These are phyloP conservation scores for Diadophis punctatus DNA, from an alignment of 2,113 vertebrate species.

Conservation along the genomic window DNA sequence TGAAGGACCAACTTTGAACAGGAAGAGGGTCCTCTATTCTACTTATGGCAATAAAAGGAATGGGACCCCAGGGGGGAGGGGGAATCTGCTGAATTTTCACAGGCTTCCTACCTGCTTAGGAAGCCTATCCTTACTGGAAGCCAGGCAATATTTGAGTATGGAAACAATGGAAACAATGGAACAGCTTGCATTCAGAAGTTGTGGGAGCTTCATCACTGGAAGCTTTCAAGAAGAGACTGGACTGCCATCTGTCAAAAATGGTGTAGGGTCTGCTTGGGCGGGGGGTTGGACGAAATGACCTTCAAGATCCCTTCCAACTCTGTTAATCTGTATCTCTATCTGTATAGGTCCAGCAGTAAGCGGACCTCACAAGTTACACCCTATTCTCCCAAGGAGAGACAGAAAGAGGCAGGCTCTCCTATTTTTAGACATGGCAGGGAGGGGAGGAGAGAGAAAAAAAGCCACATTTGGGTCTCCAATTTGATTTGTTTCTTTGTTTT, in stretches of 20 bases:
- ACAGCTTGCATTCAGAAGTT: too few species aligned
- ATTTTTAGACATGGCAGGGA: background rate
- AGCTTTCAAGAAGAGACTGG: too few species aligned
- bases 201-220: too few species aligned
- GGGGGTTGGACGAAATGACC: too few species aligned
- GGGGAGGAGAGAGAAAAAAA: too few species aligned
- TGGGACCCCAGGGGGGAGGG: too few species aligned
- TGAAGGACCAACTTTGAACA: background rate
- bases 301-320: too few species aligned
- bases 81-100: background rate
- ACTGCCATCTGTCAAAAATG: too few species aligned
- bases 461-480: background rate
- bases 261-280: too few species aligned
- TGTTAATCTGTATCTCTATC: too few species aligned
- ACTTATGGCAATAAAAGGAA: background rate
- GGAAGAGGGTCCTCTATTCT: background rate
- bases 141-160: too few species aligned
- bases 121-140: background rate
- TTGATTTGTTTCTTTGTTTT: background rate
- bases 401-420: background rate
- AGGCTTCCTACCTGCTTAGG: background rate
- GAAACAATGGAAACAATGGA: too few species aligned
- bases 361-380: background rate
- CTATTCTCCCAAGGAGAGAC: background rate
- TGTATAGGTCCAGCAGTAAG: background rate